Percentiles rank a stretch among this genome's conserved stretches.
These are phyloP conservation scores for Synaphobranchus kaupii DNA, from an alignment of 2,797 vertebrate species.

Conservation along the genomic window DNA sequence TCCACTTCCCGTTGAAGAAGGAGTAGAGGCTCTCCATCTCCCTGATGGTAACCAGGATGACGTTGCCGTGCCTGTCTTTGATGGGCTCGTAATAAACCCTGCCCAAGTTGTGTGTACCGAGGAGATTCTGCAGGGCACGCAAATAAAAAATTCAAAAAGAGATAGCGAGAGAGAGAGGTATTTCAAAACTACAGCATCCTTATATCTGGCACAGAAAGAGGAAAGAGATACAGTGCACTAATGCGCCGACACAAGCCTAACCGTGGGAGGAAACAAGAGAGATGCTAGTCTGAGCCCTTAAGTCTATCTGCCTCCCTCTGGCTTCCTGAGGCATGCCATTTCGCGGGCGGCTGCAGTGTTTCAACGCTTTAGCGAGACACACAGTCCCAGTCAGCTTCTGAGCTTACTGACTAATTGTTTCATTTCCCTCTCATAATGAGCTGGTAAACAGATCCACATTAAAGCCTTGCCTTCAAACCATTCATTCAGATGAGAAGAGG, in stretches of 20 bases:
- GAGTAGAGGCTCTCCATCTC: conserved; percentile 89
- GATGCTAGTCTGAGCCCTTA: conserved; percentile 2
- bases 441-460: conserved; percentile 38
- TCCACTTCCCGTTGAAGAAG: conserved; percentile 92
- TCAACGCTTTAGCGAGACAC: conserved; percentile 25
- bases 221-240: neutral
- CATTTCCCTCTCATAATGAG: conserved; percentile 38
- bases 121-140: conserved; percentile 81
- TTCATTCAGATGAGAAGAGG: conserved; percentile 29
- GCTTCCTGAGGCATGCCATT: conserved; percentile 12
- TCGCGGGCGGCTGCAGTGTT: neutral
- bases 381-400: conserved; percentile 12
- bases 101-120: conserved; percentile 94
- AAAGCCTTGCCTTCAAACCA: conserved; percentile 20
- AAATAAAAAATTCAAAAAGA: conserved; percentile 35
- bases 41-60: conserved; percentile 88
- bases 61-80: conserved; percentile 95
- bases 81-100: conserved; percentile 94
- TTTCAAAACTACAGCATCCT: neutral
- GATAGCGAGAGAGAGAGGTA: conserved; percentile 21
- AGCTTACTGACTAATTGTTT: conserved; percentile 37
- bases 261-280: neutral
- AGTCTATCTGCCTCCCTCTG: neutral
- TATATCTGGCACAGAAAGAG: neutral
- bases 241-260: neutral